Conservation (phyloP, 2,888 invertebrate genomes). For the Nudaria mundana region DNA sequence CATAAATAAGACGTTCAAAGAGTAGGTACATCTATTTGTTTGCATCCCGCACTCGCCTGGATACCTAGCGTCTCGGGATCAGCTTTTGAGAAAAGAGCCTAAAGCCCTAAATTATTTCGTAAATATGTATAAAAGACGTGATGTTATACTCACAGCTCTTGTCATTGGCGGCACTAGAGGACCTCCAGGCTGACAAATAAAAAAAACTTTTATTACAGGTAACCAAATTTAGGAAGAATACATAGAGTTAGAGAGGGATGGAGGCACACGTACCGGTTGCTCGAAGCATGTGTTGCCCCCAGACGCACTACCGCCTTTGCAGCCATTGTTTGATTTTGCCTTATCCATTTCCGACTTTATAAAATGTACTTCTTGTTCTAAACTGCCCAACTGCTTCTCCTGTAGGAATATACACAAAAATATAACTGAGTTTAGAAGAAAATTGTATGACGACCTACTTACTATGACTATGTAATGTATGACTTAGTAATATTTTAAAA, state of each 20-base stretch:
- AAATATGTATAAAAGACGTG: too few species aligned
- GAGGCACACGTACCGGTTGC: constrained; percentile 45
- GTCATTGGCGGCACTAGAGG: constrained; percentile 61
- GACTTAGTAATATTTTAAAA: not conserved
- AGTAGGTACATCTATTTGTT: too few species aligned
- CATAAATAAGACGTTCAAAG: too few species aligned
- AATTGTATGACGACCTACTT: too few species aligned
- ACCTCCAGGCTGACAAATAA: constrained; percentile 47
- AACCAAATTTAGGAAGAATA: too few species aligned
- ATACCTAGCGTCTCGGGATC: too few species aligned
- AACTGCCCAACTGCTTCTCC: constrained; percentile 82
- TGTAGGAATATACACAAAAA: constrained; percentile 45
- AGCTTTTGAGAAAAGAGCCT: too few species aligned
- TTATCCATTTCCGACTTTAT: constrained; percentile 61
- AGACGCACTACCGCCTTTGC: constrained; percentile 49
- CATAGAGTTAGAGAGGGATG: too few species aligned
- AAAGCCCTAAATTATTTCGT: too few species aligned
- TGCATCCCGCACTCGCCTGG: too few species aligned
- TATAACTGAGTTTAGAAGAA: too few species aligned
- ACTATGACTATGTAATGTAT: too few species aligned
- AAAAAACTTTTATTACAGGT: not conserved
- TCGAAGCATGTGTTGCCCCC: constrained; percentile 56
- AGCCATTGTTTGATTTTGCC: constrained; percentile 33
- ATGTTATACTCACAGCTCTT: constrained; percentile 56
- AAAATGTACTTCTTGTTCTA: constrained; percentile 82